A percentile compares a stretch with the other conserved stretches of the same genome.
Evolutionary conservation across 2,797 vertebrate species (phyloP).

Genomic region (Crenuchus spilurus): DNA sequence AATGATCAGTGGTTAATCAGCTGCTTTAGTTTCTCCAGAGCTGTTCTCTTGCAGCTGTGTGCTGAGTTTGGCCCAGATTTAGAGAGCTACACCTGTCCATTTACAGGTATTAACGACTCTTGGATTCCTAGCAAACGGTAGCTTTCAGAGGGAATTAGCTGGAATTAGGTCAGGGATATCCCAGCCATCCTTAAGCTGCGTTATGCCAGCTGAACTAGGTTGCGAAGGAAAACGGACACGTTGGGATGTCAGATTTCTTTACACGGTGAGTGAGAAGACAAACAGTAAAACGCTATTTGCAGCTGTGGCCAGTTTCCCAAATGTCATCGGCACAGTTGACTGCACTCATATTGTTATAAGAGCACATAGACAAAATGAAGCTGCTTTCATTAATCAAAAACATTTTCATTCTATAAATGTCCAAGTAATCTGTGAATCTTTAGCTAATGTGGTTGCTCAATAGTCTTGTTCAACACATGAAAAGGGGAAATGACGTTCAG

Average conservation of each 20-base stretch:
- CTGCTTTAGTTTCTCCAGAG: background rate
- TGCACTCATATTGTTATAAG: slow-evolving; percentile 3
- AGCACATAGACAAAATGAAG: background rate
- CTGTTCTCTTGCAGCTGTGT: background rate
- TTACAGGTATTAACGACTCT: background rate
- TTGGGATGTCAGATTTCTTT: slow-evolving; percentile 22
- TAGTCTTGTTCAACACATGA: background rate
- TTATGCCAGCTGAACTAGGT: slow-evolving; percentile 15
- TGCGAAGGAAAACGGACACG: slow-evolving; percentile 14
- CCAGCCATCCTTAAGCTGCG: slow-evolving; percentile 17
- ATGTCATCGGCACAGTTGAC: slow-evolving; percentile 32
- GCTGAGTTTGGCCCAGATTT: background rate
- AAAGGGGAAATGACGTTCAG: too few species aligned
- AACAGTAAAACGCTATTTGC: slow-evolving; percentile 36
- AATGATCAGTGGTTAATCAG: background rate
- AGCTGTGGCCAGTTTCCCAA: slow-evolving; percentile 19
- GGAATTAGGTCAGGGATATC: slow-evolving; percentile 33
- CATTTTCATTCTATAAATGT: slow-evolving; percentile 22
- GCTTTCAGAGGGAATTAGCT: slow-evolving; percentile 4
- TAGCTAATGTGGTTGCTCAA: background rate
- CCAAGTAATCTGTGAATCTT: slow-evolving; percentile 1
- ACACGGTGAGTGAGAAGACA: slow-evolving; percentile 7
- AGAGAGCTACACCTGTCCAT: slow-evolving; percentile 3
- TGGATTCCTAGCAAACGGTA: background rate
- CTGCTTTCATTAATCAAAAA: slow-evolving; percentile 28